Evolutionary conservation across 2,888 invertebrate genomes (phyloP).

Genomic region (Trichacis sp.): DNA sequence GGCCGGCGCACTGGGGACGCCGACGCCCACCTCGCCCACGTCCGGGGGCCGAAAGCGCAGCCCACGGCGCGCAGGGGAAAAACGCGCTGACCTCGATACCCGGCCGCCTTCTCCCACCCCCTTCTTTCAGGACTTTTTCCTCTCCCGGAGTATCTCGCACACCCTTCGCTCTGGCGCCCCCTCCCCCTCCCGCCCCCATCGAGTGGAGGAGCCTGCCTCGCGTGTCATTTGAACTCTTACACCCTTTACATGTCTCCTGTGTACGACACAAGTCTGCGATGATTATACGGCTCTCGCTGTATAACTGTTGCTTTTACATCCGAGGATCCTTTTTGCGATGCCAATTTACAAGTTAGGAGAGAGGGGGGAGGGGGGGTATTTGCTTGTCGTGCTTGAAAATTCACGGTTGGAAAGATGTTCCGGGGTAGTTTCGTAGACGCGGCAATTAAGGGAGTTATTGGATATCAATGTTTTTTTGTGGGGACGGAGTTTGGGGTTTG

Average conservation of each 20-base stretch:
- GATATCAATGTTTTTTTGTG: too few species aligned
- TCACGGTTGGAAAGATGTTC: neutral
- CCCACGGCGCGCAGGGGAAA: constrained; percentile 64
- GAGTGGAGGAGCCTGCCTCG: constrained; percentile 18
- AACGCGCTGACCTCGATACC: constrained; percentile 66
- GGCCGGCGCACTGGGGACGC: constrained; percentile 63
- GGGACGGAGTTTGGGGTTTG: too few species aligned
- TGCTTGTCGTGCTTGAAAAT: neutral
- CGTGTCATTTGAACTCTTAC: constrained; percentile 41
- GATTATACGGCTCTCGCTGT: constrained; percentile 34
- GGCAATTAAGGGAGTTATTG: too few species aligned
- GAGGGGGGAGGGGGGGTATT: neutral
- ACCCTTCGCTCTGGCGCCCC: constrained; percentile 37
- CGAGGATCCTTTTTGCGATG: constrained; percentile 5
- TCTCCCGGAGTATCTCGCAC: constrained; percentile 19
- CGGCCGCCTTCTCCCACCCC: constrained; percentile 35
- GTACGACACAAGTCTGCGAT: constrained; percentile 31
- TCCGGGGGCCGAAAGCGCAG: constrained; percentile 55
- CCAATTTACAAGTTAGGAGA: neutral
- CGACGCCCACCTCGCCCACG: constrained; percentile 59
- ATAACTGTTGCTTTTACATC: constrained; percentile 30
- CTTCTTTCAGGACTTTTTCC: constrained; percentile 17
- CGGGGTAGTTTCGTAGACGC: neutral
- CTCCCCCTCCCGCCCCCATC: constrained; percentile 15
- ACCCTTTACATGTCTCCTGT: constrained; percentile 37